Evolutionary conservation across 2,797 vertebrate genomes (phyloP), one percentile per base, ranked within the genome.

Genomic region (Pangasius djambal): DNA sequence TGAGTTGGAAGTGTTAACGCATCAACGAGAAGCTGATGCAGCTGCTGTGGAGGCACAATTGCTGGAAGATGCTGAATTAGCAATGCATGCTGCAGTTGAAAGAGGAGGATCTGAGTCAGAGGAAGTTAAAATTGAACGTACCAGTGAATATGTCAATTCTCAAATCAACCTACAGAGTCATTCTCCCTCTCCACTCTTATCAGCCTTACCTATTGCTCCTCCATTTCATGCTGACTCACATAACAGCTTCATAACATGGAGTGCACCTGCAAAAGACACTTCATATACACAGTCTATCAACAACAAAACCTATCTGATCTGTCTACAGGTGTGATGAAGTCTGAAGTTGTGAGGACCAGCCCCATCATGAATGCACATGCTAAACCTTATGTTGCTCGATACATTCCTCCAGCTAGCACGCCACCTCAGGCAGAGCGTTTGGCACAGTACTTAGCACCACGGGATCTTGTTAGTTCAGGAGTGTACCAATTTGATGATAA

Each of bases 401-500:
- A 72, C 7, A 7, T 40, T 72, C 16, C 31, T 22, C 15, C 5
- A 7, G 70, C 70, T 40, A 72, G 70, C 70, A 72, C 34, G 2
- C 6, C 22, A 40, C 16, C 15, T 72, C 16, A 6, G 28, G 8
- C 5, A 10, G 88, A 92, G 6, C 83, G 77, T 59, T 57, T 93
- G n/a, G 87, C 89, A 87, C 85, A 92, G 79, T 91, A 92, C 72
- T 83, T 93, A 48, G 91, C 89, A 72, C 0, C 67, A 86, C 22
- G 63, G 59, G 90, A 93, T 1, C 89, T 92, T 3, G 65, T 92
- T 6, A 92, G 1, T 13, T 89, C 85, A 59, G 89, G 91, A 52
- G 87, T 94, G 59, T 91, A 91, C 55, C 82, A 92, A 48, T 92
- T 90, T 85, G 86, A 93, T 6, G 86, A 93, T 88, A 92, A 89